Evolutionary conservation across 2,888 invertebrate species (phyloP).

Genomic region (Diogma glabrata): DNA sequence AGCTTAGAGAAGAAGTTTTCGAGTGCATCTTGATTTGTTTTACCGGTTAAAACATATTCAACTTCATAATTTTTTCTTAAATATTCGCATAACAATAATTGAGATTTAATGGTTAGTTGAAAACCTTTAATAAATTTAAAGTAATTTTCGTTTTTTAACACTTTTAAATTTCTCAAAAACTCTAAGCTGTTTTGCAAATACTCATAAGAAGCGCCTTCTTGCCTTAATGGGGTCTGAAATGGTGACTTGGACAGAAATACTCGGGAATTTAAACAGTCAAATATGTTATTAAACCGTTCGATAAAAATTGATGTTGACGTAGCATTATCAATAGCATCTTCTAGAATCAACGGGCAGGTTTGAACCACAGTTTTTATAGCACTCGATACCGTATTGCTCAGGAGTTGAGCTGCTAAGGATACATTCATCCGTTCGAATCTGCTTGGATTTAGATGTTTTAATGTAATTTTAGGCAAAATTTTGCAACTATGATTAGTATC

Average conservation of each 20-base stretch:
- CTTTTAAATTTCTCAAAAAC: neutral
- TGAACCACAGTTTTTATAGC: too few relatives aligned
- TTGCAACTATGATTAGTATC: neutral
- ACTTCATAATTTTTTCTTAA: neutral
- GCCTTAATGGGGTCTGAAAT: neutral
- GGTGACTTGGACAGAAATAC: neutral
- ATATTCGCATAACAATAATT: neutral
- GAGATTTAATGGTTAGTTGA: neutral
- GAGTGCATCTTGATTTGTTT: slow-evolving; percentile 1
- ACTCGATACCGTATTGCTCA: neutral
- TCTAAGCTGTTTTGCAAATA: neutral
- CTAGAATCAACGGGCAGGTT: too few relatives aligned
- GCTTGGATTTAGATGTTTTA: neutral
- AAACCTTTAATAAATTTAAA: slow-evolving; percentile 3
- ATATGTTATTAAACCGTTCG: neutral
- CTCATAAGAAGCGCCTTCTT: neutral
- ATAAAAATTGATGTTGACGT: neutral
- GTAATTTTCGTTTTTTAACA: neutral
- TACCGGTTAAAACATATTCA: neutral
- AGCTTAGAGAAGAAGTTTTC: slow-evolving; percentile 2
- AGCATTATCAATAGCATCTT: neutral
- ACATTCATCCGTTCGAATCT: neutral
- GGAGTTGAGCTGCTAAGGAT: neutral
- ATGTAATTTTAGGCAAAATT: neutral
- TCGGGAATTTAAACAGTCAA: neutral